Percentiles rank a stretch among this genome's conserved stretches.
Evolutionary conservation across 2,888 invertebrate genomes (phyloP).

Genomic region (Flexamia atlantica): DNA sequence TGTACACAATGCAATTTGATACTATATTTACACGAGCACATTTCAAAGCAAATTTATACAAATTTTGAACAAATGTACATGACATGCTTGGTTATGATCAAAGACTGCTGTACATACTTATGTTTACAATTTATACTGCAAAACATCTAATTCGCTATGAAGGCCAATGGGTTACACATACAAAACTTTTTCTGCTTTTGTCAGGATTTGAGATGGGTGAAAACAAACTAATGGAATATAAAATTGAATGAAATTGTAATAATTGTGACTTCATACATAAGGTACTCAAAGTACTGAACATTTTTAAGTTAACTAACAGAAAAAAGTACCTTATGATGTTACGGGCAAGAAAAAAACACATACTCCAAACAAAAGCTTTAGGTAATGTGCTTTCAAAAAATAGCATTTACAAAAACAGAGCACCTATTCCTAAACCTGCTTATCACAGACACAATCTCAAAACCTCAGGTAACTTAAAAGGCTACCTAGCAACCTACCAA

Average conservation of each 20-base stretch:
- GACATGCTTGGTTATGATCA: background rate
- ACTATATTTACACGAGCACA: slow-evolving; percentile 13
- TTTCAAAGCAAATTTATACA: slow-evolving; percentile 2
- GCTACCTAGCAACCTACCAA: slow-evolving; percentile 52
- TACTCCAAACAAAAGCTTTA: too few species aligned
- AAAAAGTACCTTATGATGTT: too few species aligned
- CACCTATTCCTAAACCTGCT: slow-evolving; percentile 56
- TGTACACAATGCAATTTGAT: background rate
- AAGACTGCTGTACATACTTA: slow-evolving; percentile 17
- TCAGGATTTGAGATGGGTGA: too few species aligned
- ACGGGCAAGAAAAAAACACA: too few species aligned
- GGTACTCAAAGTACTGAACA: too few species aligned
- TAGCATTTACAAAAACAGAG: slow-evolving; percentile 24
- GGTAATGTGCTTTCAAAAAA: slow-evolving; percentile 21
- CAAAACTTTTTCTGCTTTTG: slow-evolving; percentile 6
- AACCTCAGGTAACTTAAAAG: slow-evolving; percentile 45
- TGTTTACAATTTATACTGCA: background rate
- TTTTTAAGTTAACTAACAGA: too few species aligned
- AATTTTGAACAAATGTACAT: background rate
- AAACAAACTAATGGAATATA: too few species aligned
- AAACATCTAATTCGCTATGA: slow-evolving; percentile 30
- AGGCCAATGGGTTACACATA: slow-evolving; percentile 29
- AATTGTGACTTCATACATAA: too few species aligned
- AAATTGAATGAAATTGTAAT: too few species aligned
- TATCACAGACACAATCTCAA: slow-evolving; percentile 52